These are phyloP conservation scores for Caenorhabditis auriculariae DNA, from an alignment of 2,888 invertebrate genomes.

Conservation along the genomic window DNA sequence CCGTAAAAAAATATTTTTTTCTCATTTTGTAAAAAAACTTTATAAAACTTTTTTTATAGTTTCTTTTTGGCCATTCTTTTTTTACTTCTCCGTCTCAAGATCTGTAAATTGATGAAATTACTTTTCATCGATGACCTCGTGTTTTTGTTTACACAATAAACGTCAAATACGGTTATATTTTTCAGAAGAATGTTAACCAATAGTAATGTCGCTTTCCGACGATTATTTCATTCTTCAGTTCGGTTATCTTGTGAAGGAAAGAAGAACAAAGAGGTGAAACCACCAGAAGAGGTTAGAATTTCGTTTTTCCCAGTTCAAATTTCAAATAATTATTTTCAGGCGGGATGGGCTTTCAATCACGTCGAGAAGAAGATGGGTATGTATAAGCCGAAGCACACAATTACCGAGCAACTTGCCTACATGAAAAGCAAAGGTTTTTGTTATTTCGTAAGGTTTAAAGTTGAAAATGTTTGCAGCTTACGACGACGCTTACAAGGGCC, in stretches of 20 bases:
- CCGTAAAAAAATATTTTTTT: too few species aligned
- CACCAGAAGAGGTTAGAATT: slow-evolving; percentile 31
- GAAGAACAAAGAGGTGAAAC: slow-evolving; percentile 28
- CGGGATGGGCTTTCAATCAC: slow-evolving; percentile 56
- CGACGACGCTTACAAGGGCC: slow-evolving; percentile 56
- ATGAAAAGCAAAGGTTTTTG: slow-evolving; percentile 57
- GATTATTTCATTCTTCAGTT: slow-evolving; percentile 23
- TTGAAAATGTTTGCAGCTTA: slow-evolving; percentile 42
- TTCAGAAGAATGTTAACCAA: too few species aligned
- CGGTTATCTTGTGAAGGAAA: slow-evolving; percentile 21
- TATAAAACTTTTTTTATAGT: too few species aligned
- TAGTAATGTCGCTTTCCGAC: slow-evolving; percentile 4
- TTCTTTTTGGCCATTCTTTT: too few species aligned
- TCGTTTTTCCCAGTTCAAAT: background rate
- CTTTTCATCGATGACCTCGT: too few species aligned
- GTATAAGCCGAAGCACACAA: slow-evolving; percentile 55
- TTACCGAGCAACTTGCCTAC: slow-evolving; percentile 58
- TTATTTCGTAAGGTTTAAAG: background rate
- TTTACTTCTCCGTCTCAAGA: too few species aligned
- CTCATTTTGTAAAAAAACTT: too few species aligned
- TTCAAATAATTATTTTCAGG: slow-evolving; percentile 16
- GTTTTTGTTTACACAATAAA: too few species aligned
- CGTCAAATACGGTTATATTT: too few species aligned
- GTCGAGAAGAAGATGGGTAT: slow-evolving; percentile 58
- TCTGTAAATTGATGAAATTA: too few species aligned